These are phyloP conservation scores for Alviniconcha marisindica DNA, from an alignment of 1,140 invertebrate species.

Conservation along the genomic window DNA sequence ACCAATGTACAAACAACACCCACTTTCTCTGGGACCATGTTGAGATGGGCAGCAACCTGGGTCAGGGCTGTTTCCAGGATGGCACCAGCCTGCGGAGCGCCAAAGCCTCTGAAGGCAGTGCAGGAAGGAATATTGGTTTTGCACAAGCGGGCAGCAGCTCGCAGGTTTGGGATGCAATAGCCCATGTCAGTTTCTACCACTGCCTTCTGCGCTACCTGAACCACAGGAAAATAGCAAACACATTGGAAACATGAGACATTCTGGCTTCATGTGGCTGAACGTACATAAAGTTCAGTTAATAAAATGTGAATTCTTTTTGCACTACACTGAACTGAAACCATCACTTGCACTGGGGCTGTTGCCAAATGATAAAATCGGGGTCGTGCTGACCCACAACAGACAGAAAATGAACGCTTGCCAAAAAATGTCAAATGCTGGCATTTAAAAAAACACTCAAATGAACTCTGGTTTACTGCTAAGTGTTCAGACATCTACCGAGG, in stretches of 20 bases:
- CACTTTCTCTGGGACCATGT: slow-evolving; percentile 57
- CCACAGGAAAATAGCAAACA: not conserved
- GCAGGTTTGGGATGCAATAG: slow-evolving; percentile 72
- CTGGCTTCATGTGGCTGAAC: not conserved
- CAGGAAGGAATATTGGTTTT: slow-evolving; percentile 76
- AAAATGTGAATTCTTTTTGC: no score
- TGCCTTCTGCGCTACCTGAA: not conserved
- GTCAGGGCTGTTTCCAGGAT: slow-evolving; percentile 69
- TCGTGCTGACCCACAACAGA: no score
- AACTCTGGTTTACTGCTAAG: no score
- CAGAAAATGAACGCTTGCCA: no score
- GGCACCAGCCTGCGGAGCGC: slow-evolving; percentile 74
- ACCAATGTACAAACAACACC: no score
- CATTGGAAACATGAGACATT: no score
- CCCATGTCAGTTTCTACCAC: slow-evolving; percentile 63
- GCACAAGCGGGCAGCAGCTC: slow-evolving; percentile 65
- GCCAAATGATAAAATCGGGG: no score
- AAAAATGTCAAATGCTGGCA: no score
- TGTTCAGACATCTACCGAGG: no score
- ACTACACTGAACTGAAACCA: no score
- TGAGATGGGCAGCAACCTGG: slow-evolving; percentile 65
- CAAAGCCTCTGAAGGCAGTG: slow-evolving; percentile 77
- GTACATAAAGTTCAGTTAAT: not conserved
- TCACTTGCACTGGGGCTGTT: no score
- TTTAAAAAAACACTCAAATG: no score